phyloP scores from a whole-genome alignment of 2,888 invertebrate species.

The Lasioglossum pauxillum region DNA sequence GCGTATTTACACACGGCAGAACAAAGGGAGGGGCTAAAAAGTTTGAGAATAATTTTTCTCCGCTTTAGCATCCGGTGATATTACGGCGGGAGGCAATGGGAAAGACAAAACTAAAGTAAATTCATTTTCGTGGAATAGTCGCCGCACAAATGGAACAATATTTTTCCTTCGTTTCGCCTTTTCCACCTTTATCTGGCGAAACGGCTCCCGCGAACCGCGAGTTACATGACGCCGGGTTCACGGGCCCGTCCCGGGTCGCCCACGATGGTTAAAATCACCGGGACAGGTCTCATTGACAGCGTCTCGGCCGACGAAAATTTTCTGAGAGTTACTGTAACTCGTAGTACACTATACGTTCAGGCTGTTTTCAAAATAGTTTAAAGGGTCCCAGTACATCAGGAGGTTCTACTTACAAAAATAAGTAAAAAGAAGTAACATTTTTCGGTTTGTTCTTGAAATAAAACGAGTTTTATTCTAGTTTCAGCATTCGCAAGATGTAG shows the following conservation, averaged over 20 bases:
- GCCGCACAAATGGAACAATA: constrained; percentile 66
- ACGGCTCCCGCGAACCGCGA: constrained; percentile 71
- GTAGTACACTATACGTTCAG: neutral
- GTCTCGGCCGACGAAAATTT: neutral
- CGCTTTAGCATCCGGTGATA: constrained; percentile 60
- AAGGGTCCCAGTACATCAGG: too few relatives aligned
- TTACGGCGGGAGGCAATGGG: constrained; percentile 36
- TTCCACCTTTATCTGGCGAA: constrained; percentile 46
- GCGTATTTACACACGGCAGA: constrained; percentile 42
- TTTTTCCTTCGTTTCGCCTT: constrained; percentile 53
- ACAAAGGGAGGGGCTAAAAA: constrained; percentile 43
- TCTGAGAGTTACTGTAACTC: neutral
- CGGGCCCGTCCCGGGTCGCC: neutral
- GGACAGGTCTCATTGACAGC: neutral
- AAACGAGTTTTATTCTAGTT: too few relatives aligned
- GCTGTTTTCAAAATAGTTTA: too few relatives aligned
- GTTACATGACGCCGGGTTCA: constrained; percentile 67
- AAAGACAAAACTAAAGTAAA: constrained; percentile 66
- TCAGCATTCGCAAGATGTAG: too few relatives aligned
- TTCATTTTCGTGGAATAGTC: constrained; percentile 73
- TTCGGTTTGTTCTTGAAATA: neutral
- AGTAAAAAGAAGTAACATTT: neutral
- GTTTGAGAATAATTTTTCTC: constrained; percentile 70
- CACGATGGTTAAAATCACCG: neutral
- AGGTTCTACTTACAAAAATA: too few relatives aligned